Percentiles rank a stretch among this genome's conserved stretches.
These are phyloP conservation scores for Sturnus vulgaris DNA, from an alignment of 2,113 vertebrate genomes.

Conservation along the genomic window DNA sequence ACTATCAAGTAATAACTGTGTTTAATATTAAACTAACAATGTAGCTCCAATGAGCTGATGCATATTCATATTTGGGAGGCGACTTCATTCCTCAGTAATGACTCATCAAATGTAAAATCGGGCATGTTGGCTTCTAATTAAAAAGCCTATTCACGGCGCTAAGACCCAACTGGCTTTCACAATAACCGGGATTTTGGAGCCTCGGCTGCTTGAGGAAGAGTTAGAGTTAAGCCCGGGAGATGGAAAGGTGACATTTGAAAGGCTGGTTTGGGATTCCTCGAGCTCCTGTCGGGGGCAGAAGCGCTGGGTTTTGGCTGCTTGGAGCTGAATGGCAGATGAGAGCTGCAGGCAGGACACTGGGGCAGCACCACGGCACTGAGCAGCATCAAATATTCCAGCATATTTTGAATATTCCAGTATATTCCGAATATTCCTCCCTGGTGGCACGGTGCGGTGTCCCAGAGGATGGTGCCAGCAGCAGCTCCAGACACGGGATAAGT, in stretches of 20 bases:
- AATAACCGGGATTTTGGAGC: not conserved
- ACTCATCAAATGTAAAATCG: slow-evolving; percentile 67
- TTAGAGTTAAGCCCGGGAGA: not conserved
- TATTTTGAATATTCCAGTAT: no score
- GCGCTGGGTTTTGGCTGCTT: not conserved
- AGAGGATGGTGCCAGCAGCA: slow-evolving; percentile 1
- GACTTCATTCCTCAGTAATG: slow-evolving; percentile 59
- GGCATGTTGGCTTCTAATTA: slow-evolving; percentile 56
- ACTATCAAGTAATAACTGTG: slow-evolving; percentile 13
- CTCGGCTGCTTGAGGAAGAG: not conserved
- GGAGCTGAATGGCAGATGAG: rapidly evolving
- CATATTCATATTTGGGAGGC: slow-evolving; percentile 67
- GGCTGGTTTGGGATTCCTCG: not conserved
- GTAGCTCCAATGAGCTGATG: slow-evolving; percentile 38
- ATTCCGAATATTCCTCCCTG: no score
- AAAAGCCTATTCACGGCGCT: not conserved
- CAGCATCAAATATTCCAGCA: not conserved
- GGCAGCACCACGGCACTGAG: not conserved
- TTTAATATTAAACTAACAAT: slow-evolving; percentile 50
- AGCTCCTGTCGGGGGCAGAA: not conserved
- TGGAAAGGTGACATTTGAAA: not conserved
- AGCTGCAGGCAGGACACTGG: not conserved
- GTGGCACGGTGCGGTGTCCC: not conserved
- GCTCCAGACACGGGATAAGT: not conserved
- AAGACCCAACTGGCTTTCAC: not conserved